A percentile compares a stretch with the other conserved stretches of the same genome.
phyloP scores from a whole-genome alignment of 2,888 invertebrate genomes.

The Leptinotarsa tumamoca region DNA sequence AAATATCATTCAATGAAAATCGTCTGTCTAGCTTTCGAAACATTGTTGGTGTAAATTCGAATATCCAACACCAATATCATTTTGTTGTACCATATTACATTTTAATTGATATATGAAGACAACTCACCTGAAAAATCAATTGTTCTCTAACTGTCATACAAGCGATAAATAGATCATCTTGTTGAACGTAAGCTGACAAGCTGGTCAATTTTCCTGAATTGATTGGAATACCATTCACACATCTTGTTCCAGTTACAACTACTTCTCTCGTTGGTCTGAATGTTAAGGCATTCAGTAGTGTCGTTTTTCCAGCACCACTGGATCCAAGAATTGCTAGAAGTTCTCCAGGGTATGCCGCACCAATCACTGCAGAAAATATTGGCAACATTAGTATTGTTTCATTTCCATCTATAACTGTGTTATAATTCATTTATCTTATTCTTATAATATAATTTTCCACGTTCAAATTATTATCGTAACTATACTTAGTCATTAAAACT shows the following conservation, averaged over 20 bases:
- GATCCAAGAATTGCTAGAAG: constrained; percentile 89
- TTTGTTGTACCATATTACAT: no score
- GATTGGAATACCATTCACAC: constrained; percentile 82
- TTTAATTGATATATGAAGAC: no score
- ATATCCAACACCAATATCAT: no score
- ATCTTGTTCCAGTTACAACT: constrained; percentile 71
- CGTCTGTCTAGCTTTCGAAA: no score
- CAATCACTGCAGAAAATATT: constrained; percentile 66
- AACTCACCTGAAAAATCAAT: constrained; percentile 83
- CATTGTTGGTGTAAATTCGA: no score
- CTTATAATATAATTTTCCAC: no score
- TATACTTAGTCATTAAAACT: no score
- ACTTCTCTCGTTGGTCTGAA: constrained; percentile 81
- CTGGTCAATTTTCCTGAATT: constrained; percentile 79
- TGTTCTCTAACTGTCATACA: constrained; percentile 91
- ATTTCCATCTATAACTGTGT: no score
- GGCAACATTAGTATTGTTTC: no score
- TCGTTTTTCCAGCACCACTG: constrained; percentile 95
- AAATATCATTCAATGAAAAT: no score
- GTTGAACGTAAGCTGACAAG: constrained; percentile 92
- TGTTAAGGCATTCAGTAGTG: constrained; percentile 89
- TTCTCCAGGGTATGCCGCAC: constrained; percentile 88
- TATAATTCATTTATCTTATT: no score
- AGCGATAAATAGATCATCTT: constrained; percentile 93
- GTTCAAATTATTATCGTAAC: no score